Conservation (phyloP, 53 echinoderm and acorn worm species). For the Henricia sp. region DNA sequence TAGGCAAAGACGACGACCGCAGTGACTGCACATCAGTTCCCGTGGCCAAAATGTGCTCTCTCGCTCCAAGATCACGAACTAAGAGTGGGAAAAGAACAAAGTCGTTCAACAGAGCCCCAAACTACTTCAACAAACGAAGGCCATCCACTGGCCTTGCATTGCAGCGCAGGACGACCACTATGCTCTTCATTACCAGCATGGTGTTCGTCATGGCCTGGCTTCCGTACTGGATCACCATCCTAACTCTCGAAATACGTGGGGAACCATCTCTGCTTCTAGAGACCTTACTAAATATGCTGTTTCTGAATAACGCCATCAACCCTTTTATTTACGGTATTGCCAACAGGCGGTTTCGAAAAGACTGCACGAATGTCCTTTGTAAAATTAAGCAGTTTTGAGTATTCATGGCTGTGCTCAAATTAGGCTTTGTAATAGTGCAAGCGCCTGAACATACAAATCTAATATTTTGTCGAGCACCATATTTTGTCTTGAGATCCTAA, state of each 20-base stretch:
- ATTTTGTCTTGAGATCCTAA: no score
- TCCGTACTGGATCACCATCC: background rate
- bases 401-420: no score
- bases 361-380: background rate
- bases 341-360: conserved; percentile 26
- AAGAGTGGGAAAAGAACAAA: background rate
- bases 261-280: background rate
- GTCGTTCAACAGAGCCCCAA: background rate
- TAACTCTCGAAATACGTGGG: background rate
- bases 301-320: background rate
- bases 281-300: background rate
- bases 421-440: no score
- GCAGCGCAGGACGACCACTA: background rate
- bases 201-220: background rate
- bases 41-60: no score
- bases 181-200: conserved; percentile 11
- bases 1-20: no score
- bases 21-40: no score
- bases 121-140: background rate
- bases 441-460: no score
- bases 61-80: no score
- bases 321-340: background rate
- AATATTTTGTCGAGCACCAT: no score
- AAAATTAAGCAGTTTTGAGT: conserved; percentile 2
- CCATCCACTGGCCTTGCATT: background rate